Evolutionary conservation across 2,797 vertebrate species (phyloP).

Genomic region (Protosalanx chinensis): DNA sequence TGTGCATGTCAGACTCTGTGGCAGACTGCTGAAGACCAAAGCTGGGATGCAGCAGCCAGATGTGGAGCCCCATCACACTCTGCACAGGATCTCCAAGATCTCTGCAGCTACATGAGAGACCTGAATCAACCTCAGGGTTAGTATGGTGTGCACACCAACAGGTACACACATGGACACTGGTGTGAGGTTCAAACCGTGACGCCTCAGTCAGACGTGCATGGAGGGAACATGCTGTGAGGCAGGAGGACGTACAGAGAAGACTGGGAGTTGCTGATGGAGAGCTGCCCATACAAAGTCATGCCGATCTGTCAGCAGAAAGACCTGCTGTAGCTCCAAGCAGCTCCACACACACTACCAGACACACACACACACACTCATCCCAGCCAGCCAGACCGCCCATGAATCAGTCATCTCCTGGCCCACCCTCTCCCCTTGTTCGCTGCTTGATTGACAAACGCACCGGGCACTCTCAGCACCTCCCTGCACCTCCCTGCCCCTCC

Average conservation of each 20-base stretch:
- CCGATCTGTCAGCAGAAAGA: slow-evolving; percentile 60
- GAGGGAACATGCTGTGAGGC: slow-evolving; percentile 30
- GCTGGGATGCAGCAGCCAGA: background rate
- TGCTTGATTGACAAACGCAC: slow-evolving; percentile 59
- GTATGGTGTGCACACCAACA: background rate
- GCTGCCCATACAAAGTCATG: slow-evolving; percentile 58
- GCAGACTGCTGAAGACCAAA: background rate
- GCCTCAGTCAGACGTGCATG: background rate
- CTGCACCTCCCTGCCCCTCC: slow-evolving; percentile 5
- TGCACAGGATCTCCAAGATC: background rate
- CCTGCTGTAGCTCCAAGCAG: slow-evolving; percentile 34
- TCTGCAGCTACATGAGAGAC: background rate
- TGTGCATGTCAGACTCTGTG: background rate
- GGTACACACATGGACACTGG: background rate
- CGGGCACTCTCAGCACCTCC: slow-evolving; percentile 25
- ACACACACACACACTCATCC: slow-evolving; percentile 26
- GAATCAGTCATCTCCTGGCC: slow-evolving; percentile 61
- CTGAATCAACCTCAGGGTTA: background rate
- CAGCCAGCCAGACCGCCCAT: slow-evolving; percentile 35
- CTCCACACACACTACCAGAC: slow-evolving; percentile 20
- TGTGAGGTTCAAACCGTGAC: background rate
- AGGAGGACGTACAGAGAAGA: slow-evolving; percentile 56
- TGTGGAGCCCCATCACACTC: background rate
- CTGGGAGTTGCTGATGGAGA: slow-evolving; percentile 55
- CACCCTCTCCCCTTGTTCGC: slow-evolving; percentile 16